Percentiles rank a stretch among this genome's conserved stretches.
phyloP scores from a whole-genome alignment of 2,797 vertebrate species.

The Cygnus olor region DNA sequence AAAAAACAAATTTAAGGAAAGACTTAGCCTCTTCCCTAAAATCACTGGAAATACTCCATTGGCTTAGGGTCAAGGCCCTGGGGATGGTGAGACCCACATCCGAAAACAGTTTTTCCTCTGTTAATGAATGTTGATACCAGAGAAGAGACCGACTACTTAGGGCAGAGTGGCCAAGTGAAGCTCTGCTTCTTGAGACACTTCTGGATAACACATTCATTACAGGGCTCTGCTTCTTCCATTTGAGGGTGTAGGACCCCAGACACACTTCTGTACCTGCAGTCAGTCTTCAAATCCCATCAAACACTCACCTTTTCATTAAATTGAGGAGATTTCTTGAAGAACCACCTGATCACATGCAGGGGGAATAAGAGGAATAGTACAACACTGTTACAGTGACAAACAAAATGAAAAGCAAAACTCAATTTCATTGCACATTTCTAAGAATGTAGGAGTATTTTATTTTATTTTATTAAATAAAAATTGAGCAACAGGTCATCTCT shows the following conservation, averaged over 20 bases:
- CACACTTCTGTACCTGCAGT: background rate
- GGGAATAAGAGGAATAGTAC: slow-evolving; percentile 25
- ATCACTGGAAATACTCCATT: background rate
- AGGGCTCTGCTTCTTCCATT: background rate
- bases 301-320: slow-evolving; percentile 77
- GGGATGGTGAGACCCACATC: background rate
- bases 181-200: background rate
- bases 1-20: background rate
- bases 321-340: slow-evolving; percentile 74
- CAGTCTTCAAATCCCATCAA: background rate
- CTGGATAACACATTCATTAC: background rate
- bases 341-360: slow-evolving; percentile 64
- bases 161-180: background rate
- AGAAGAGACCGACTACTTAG: background rate
- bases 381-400: background rate
- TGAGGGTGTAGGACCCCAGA: background rate
- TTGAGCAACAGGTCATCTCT: background rate
- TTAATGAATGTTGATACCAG: background rate
- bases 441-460: background rate
- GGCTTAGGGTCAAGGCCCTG: background rate
- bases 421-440: background rate
- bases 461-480: background rate
- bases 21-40: background rate
- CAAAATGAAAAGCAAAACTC: background rate
- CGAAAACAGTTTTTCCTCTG: background rate